These are phyloP conservation scores for Mylabris sibirica DNA, from an alignment of 2,888 invertebrate genomes.

Conservation along the genomic window DNA sequence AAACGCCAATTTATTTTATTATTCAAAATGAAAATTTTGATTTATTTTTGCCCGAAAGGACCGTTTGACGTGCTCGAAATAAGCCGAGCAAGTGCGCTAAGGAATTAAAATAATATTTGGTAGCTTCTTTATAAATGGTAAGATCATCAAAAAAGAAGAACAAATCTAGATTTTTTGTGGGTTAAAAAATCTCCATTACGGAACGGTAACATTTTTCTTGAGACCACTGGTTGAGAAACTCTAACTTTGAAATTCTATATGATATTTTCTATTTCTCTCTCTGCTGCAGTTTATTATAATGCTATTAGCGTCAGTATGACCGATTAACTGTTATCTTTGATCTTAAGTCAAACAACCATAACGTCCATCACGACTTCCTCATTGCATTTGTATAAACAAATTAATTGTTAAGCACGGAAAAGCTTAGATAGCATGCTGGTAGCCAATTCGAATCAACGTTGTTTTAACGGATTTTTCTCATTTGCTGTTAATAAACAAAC, in stretches of 20 bases:
- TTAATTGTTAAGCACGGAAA: constrained; percentile 30
- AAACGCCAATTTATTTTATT: no score
- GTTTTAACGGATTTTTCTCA: not conserved
- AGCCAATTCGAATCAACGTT: not conserved
- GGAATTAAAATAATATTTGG: no score
- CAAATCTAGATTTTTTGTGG: no score
- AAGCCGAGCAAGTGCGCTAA: no score
- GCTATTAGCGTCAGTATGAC: constrained; percentile 12
- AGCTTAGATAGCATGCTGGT: not conserved
- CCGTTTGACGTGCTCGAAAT: no score
- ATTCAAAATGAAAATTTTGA: no score
- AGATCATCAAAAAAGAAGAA: no score
- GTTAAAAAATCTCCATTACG: not conserved
- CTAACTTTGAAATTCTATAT: not conserved
- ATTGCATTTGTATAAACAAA: constrained; percentile 33
- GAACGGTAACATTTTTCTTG: not conserved
- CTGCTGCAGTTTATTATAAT: not conserved
- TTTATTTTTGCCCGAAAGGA: no score
- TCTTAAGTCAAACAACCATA: constrained; percentile 16
- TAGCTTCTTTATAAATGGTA: no score
- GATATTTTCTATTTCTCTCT: not conserved
- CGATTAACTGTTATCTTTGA: constrained; percentile 18
- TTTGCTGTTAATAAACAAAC: not conserved
- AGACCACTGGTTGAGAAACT: no score
- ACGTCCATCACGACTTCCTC: constrained; percentile 32